Percentiles rank a stretch among this genome's conserved stretches.
Evolutionary conservation across 2,888 invertebrate species (phyloP).

Genomic region (Rhaphigaster nebulosa): DNA sequence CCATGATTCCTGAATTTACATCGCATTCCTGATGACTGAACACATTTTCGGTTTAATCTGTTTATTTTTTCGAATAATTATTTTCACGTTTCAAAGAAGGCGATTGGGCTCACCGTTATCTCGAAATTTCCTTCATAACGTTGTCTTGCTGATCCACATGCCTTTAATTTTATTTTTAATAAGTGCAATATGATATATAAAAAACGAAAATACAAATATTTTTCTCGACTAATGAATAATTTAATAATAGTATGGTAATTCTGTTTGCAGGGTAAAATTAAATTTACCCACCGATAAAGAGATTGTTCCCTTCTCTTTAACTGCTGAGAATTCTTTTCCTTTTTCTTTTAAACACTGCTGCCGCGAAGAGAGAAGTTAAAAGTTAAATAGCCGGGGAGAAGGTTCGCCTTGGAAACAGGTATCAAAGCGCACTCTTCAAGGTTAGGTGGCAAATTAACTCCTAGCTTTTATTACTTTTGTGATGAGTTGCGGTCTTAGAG

Average conservation of each 20-base stretch:
- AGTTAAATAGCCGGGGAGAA: neutral
- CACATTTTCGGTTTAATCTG: too few relatives aligned
- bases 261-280: neutral
- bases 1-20: too few relatives aligned
- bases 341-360: neutral
- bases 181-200: too few relatives aligned
- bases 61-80: too few relatives aligned
- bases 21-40: too few relatives aligned
- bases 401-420: neutral
- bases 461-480: slow-evolving; percentile 21
- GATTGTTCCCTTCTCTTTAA: neutral
- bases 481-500: slow-evolving; percentile 13
- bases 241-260: neutral
- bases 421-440: slow-evolving; percentile 4
- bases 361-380: neutral
- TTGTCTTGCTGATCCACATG: too few relatives aligned
- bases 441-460: neutral
- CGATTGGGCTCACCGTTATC: too few relatives aligned
- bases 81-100: too few relatives aligned
- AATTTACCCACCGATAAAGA: neutral
- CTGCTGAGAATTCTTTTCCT: neutral
- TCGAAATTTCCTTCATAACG: too few relatives aligned
- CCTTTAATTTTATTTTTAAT: too few relatives aligned
- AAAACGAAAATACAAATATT: too few relatives aligned
- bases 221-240: too few relatives aligned